Conservation (phyloP, 2,113 vertebrate genomes). For the Neopipo cinnamomea region DNA sequence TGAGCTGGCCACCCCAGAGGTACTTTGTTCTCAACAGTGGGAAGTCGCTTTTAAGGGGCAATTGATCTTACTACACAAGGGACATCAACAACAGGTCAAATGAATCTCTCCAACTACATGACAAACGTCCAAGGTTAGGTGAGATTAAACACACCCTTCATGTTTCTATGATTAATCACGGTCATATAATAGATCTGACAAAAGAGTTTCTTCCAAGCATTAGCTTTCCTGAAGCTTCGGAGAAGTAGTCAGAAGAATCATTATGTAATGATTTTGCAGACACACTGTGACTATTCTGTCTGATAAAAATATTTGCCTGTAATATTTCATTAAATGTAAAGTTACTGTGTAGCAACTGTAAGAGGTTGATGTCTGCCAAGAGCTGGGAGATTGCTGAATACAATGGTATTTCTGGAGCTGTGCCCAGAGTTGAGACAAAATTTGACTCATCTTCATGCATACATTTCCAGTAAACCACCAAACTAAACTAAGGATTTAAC, state of each 20-base stretch:
- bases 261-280: conserved; percentile 53
- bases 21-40: background rate
- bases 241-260: background rate
- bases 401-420: conserved; percentile 34
- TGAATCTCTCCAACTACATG: background rate
- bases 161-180: background rate
- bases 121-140: background rate
- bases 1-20: background rate
- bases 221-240: background rate
- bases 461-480: conserved; percentile 32
- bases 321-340: conserved; percentile 47
- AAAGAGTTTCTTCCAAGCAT: background rate
- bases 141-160: background rate
- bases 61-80: background rate
- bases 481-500: conserved; percentile 39
- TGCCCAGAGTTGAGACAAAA: conserved; percentile 57
- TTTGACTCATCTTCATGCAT: conserved; percentile 55
- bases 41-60: accelerated
- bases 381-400: conserved; percentile 47
- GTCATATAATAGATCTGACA: background rate
- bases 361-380: conserved; percentile 37
- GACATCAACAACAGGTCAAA: background rate
- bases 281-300: conserved; percentile 9
- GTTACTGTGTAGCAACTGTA: conserved; percentile 25
- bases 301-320: conserved; percentile 64